phyloP scores from a whole-genome alignment of 2,797 vertebrate genomes.

The Poliocrania exsul region DNA sequence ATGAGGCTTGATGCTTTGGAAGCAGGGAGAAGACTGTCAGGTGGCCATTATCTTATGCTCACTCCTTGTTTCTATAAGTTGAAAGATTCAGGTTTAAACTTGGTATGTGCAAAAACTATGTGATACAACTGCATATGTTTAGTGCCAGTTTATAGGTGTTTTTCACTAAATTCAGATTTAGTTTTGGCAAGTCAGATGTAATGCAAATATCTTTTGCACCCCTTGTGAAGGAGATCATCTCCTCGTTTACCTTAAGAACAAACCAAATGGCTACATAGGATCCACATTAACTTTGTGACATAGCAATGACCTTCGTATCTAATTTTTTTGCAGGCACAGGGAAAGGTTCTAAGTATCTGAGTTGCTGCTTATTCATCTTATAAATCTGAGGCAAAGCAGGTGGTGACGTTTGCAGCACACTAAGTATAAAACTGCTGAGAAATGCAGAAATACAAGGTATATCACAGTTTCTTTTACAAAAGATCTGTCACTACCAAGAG shows the following conservation, averaged over 20 bases:
- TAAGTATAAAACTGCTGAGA: not conserved
- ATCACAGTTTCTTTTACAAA: conserved; percentile 8
- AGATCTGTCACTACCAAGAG: not conserved
- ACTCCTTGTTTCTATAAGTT: not conserved
- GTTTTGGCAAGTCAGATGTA: not conserved
- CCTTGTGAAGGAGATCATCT: not conserved
- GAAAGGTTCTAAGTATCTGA: not conserved
- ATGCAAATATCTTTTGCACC: not conserved
- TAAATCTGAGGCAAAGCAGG: conserved; percentile 2
- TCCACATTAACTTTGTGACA: not conserved
- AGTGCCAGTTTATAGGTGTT: not conserved
- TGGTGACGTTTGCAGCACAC: not conserved
- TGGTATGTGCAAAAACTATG: not conserved
- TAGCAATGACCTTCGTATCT: not conserved
- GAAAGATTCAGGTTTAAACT: not conserved
- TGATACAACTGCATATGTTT: not conserved
- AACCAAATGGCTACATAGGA: not conserved
- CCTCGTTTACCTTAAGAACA: not conserved
- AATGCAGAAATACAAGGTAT: not conserved
- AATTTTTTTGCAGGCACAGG: not conserved
- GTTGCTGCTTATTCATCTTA: not conserved
- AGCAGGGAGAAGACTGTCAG: not conserved
- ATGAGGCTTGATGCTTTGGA: not conserved
- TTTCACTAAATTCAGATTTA: not conserved
- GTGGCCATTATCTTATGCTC: not conserved